phyloP scores from a whole-genome alignment of 2,797 vertebrate species.

The Schizopygopsis malacanthus region DNA sequence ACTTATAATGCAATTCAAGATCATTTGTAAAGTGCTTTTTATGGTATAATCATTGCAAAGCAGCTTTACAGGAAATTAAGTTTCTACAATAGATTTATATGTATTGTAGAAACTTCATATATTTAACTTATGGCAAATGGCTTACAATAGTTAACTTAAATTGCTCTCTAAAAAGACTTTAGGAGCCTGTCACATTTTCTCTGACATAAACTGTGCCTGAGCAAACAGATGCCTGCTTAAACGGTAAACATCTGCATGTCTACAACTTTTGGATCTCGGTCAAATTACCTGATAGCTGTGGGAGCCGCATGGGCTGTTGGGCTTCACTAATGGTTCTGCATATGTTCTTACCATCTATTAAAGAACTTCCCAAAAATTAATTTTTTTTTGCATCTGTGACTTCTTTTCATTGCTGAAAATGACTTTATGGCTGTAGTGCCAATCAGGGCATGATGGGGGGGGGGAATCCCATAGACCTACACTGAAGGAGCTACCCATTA shows the following conservation, averaged over 20 bases:
- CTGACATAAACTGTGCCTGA: constrained; percentile 76
- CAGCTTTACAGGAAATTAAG: too few relatives aligned
- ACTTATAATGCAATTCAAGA: constrained; percentile 58
- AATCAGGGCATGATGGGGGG: background rate
- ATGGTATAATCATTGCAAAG: too few relatives aligned
- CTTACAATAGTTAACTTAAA: constrained; percentile 77
- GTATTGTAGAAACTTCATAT: too few relatives aligned
- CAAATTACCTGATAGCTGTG: constrained; percentile 81
- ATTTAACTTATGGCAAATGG: too few relatives aligned
- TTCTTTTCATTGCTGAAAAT: constrained; percentile 2
- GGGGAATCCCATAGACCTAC: background rate
- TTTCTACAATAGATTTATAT: too few relatives aligned
- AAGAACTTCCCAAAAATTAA: background rate
- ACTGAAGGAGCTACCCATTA: background rate
- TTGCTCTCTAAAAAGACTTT: constrained; percentile 79
- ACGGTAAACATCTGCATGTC: constrained; percentile 83
- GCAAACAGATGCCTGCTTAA: constrained; percentile 84
- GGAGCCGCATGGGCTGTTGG: constrained; percentile 69
- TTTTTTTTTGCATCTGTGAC: constrained; percentile 32
- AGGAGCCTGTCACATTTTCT: constrained; percentile 80
- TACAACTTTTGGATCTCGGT: constrained; percentile 81
- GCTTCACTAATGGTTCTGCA: constrained; percentile 74
- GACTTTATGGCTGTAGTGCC: background rate
- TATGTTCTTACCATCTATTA: constrained; percentile 67
- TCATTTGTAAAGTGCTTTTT: too few relatives aligned